Evolutionary conservation across 2,888 invertebrate species (phyloP).

Genomic region (Willowsia nigromaculata): DNA sequence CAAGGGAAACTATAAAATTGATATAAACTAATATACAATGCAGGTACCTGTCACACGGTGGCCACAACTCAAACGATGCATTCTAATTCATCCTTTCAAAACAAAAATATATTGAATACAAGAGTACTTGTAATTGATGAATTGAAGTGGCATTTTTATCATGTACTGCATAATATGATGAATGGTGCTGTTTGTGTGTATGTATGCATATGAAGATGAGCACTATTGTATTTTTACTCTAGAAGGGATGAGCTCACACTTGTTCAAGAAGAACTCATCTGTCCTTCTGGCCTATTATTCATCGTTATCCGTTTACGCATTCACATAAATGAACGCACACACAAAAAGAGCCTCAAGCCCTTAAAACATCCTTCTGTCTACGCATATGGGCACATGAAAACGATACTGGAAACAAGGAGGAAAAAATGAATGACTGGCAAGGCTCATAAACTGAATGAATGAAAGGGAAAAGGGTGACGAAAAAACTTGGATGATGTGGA

Average conservation of each 20-base stretch:
- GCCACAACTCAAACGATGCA: constrained; percentile 41
- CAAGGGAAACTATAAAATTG: too few relatives aligned
- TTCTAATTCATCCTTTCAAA: constrained; percentile 3
- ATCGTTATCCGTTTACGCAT: background rate
- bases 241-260: constrained; percentile 35
- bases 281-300: background rate
- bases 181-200: background rate
- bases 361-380: constrained; percentile 33
- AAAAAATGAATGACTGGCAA: constrained; percentile 54
- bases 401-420: constrained; percentile 60
- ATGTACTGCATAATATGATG: constrained; percentile 5
- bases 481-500: constrained; percentile 51
- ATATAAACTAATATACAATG: background rate
- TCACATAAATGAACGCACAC: background rate
- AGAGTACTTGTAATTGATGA: constrained; percentile 39
- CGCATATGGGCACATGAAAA: constrained; percentile 65
- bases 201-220: background rate
- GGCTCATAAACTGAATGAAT: constrained; percentile 41
- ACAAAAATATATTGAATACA: constrained; percentile 2
- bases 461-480: constrained; percentile 63
- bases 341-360: constrained; percentile 64
- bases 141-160: constrained; percentile 40
- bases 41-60: constrained; percentile 43
- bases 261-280: constrained; percentile 48
- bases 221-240: background rate